These are phyloP conservation scores for Gambusia affinis DNA, from an alignment of 2,113 vertebrate genomes.

Conservation along the genomic window DNA sequence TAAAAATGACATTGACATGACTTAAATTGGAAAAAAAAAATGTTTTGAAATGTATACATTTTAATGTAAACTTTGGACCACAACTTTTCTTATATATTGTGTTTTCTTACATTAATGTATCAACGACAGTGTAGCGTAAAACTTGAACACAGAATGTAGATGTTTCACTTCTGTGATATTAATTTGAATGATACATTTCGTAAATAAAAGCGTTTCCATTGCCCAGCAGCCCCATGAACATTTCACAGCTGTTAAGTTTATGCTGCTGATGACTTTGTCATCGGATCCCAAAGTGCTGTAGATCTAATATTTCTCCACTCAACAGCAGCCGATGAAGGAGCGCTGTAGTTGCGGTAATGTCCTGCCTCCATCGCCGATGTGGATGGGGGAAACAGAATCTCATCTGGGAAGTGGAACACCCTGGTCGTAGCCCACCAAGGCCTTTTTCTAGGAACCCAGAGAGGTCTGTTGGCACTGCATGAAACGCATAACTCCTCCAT, in stretches of 20 bases:
- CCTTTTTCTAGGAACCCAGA: slow-evolving; percentile 59
- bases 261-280: slow-evolving; percentile 23
- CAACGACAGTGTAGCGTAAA: too few relatives aligned
- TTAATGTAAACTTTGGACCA: too few relatives aligned
- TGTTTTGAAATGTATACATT: too few relatives aligned
- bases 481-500: slow-evolving; percentile 70
- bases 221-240: neutral
- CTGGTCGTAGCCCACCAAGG: slow-evolving; percentile 71
- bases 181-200: too few relatives aligned
- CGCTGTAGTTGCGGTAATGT: slow-evolving; percentile 39
- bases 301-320: slow-evolving; percentile 37
- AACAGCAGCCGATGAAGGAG: slow-evolving; percentile 69
- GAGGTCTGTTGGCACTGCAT: slow-evolving; percentile 68
- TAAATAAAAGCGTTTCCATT: neutral
- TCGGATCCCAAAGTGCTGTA: slow-evolving; percentile 52
- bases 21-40: too few relatives aligned
- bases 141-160: neutral
- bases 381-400: slow-evolving; percentile 78
- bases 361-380: slow-evolving; percentile 47
- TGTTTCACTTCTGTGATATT: too few relatives aligned
- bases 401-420: slow-evolving; percentile 72
- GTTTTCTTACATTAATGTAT: too few relatives aligned
- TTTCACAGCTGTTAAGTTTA: neutral
- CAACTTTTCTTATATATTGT: too few relatives aligned
- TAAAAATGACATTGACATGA: too few relatives aligned